Evolutionary conservation across 1,140 invertebrate species (phyloP), one percentile per base, ranked within the genome.

Genomic region (Drosophila melanica): DNA sequence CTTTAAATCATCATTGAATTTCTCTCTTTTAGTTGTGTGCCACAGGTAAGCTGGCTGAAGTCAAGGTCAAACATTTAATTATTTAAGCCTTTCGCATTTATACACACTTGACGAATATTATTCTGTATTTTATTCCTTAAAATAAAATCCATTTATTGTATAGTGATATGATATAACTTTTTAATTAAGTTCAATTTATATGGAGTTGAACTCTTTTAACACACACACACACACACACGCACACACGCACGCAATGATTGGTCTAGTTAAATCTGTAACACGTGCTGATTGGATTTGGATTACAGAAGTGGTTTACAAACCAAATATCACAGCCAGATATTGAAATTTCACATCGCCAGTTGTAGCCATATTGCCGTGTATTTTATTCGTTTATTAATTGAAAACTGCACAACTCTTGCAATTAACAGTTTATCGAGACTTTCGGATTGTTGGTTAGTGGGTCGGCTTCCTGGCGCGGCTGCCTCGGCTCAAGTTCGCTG

Each of bases 241-340:
- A 39, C 12, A 39, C 3, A 12, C 4, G 12, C 12, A 39, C 11
- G 9, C 11, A 35, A 35, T 35, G 7, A 9, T 10, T 11, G 9
- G 33, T 9, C 11, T 39, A 12, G 37, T 39, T 39, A 4, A 11
- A 39, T n/a, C 11, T 5, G 3, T 30, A 6, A 7, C 7, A 7
- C 1, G 27, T 7, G 27, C 10, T 39, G 11, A 12, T 1, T 39
- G 11, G 4, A 39, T 39, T 12, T 3, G 37, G n/a, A 30, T 23
- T 30, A 8, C 12, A 30, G 47, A n/a, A n/a, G n/a, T 11, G 6
- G 10, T 10, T 44, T 47, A 89, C 84, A 37, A 78, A 89, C 84
- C 84, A 55, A 72, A 72, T 23, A 89, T 53, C 8, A 68, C 77
- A 18, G 84, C 84, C 66, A 89, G 35, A 50, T 89, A 89, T 23